Conservation (phyloP, 2,888 invertebrate species). For the Euplexia lucipara region DNA sequence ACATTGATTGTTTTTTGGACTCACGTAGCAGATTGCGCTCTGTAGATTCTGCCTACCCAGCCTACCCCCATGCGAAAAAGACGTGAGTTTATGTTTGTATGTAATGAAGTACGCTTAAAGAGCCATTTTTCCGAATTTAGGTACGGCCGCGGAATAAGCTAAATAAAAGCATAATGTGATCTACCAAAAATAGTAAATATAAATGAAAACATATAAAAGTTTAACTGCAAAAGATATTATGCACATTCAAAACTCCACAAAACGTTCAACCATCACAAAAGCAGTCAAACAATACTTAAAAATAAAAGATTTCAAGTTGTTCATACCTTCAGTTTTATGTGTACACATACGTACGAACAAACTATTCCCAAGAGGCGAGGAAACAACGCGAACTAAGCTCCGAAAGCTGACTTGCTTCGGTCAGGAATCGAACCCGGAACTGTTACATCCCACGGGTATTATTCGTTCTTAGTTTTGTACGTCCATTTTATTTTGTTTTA, state of each 20-base stretch:
- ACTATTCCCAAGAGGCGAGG: constrained; percentile 54
- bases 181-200: no score
- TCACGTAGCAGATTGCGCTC: no score
- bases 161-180: no score
- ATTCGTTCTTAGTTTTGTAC: constrained; percentile 58
- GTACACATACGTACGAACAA: constrained; percentile 50
- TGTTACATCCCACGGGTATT: constrained; percentile 64
- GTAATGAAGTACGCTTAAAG: no score
- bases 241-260: background rate
- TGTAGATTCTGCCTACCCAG: no score
- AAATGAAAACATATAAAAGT: background rate
- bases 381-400: constrained; percentile 66
- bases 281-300: constrained; percentile 32
- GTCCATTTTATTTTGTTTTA: constrained; percentile 66
- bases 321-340: constrained; percentile 56
- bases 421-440: constrained; percentile 69
- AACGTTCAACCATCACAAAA: constrained; percentile 10
- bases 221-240: background rate
- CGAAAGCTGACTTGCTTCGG: constrained; percentile 66
- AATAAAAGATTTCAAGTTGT: constrained; percentile 56
- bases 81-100: no score
- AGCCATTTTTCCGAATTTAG: no score
- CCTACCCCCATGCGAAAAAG: no score
- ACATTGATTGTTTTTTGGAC: no score
- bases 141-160: no score